Base-by-base conservation (phyloP, 1,140 invertebrate species). In the Trialeurodes vaporariorum region DNA sequence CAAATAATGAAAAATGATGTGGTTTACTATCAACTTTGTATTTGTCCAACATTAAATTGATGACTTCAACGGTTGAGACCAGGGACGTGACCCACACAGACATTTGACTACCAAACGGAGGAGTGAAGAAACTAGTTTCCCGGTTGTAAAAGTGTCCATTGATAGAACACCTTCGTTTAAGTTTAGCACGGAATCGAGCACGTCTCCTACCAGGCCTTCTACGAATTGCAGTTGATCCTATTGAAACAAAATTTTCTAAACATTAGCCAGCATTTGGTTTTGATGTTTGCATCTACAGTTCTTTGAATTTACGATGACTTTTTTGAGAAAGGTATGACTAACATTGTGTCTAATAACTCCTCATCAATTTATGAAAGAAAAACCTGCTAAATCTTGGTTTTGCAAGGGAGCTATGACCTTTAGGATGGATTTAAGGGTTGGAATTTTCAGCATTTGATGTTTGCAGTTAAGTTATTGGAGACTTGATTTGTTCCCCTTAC, bases 91-190 rank as follows among this genome's bases (percentile, higher is more conserved):
- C 87, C 85, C 88, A 93, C 0, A 94, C 91, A 70, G 87, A 91
- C 81, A 91, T 92, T 71, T 90, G 86, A 71, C 89, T 92, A 22
- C 90, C 91, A 73, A 89, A 84, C 0, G 90, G 89, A 0, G 91
- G 91, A 2, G 89, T 93, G 73, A 93, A 94, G 68, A 92, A 89
- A 74, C 89, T 91, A 0, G 91, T 93, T 81, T 93, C 90, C 65
- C 90, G 83, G 77, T 93, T 90, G 74, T 93, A 94, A 77, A 89
- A 92, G 76, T 94, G 91, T 1, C 91, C 91, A 77, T 93, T 94
- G 27, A 93, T 93, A 0, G 91, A 93, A 71, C 90, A 93, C 67
- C 91, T 82, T 68, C 89, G 80, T 80, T 86, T 84, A 17, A 90
- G 76, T 75, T 87, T 87, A 68, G 85, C 83, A 34, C 86, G 81